phyloP scores from a whole-genome alignment of 2,113 vertebrate genomes.

The Tragelaphus buxtoni region DNA sequence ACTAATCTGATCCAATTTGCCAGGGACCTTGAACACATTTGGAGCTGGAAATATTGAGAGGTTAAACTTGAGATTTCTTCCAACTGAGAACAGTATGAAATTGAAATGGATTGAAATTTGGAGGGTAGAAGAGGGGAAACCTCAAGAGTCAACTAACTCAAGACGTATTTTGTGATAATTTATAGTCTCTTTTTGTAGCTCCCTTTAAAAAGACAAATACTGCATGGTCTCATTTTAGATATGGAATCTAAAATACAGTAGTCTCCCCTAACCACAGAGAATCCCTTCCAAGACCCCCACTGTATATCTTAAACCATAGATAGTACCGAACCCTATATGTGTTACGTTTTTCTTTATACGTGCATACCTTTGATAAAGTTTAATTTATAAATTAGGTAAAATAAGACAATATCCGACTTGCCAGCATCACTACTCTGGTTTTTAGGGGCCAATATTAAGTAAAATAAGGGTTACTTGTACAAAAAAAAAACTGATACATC shows the following conservation, averaged over 20 bases:
- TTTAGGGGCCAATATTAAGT: background rate
- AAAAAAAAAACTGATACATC: background rate
- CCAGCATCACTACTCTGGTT: background rate
- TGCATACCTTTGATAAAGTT: background rate
- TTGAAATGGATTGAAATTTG: background rate
- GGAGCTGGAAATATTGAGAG: background rate
- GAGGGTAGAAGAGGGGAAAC: background rate
- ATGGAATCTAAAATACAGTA: background rate
- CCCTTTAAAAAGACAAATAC: background rate
- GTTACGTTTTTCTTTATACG: background rate
- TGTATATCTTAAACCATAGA: background rate
- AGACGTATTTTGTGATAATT: background rate
- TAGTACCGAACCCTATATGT: background rate
- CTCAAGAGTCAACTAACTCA: background rate
- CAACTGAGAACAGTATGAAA: background rate
- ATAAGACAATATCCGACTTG: background rate
- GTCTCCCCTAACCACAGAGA: background rate
- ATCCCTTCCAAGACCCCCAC: background rate
- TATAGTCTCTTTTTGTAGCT: background rate
- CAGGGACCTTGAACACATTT: background rate
- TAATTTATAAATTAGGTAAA: background rate
- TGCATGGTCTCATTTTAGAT: background rate
- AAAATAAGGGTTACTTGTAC: background rate
- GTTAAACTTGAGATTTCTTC: background rate
- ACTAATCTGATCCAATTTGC: too few species aligned